Evolutionary conservation across 2,113 vertebrate species (phyloP), one percentile per base, ranked within the genome.

Genomic region (Poicephalus meyeri): DNA sequence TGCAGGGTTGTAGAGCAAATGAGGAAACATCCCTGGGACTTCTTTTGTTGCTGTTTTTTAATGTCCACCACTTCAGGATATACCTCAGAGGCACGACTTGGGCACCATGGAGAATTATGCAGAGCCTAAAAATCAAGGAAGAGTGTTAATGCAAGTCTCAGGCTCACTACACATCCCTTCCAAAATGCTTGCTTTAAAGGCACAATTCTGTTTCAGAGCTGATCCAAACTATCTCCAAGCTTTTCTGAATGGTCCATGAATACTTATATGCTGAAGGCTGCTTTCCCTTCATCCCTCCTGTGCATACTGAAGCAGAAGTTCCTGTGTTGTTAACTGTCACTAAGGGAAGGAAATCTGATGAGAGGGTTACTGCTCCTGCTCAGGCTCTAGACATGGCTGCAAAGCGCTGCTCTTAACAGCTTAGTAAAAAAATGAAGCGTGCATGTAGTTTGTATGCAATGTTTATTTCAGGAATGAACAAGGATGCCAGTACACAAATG

Each of bases 1-100:
- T 64, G 16, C 14, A 58, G 18, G 46, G 15, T 4, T 2, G 11
- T 24, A 90, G 55, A 68, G 15, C 13, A 76, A 69, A 41, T 12
- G 3, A 28, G 71, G 37, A 33, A 58, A 77, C 1, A 0, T 0
- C 0, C 35, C 56, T 61, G 33, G 16, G 17, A 50, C 42, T 60
- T 58, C 24, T 25, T 44, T 35, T 24, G 13, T 33, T 29, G 14
- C 5, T 9, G 21, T 52, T 47, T 56, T 79, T 47, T 18, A 73
- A 52, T 39, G 29, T 18, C 18, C 19, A 52, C 21, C 20, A 65
- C 24, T 77, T 65, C 44, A 77, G 29, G 19, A 80, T 24, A 68
- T 89, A 31, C 13, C 17, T 77, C 55, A 73, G 50, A 72, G 18
- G 24, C 31, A 29, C 9, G 78, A 41, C 50, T n/a, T 73, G n/a